Conservation (phyloP, 30 jellyfish, hydroid and myxozoan species). For the Calvadosia cruxmelitensis region DNA sequence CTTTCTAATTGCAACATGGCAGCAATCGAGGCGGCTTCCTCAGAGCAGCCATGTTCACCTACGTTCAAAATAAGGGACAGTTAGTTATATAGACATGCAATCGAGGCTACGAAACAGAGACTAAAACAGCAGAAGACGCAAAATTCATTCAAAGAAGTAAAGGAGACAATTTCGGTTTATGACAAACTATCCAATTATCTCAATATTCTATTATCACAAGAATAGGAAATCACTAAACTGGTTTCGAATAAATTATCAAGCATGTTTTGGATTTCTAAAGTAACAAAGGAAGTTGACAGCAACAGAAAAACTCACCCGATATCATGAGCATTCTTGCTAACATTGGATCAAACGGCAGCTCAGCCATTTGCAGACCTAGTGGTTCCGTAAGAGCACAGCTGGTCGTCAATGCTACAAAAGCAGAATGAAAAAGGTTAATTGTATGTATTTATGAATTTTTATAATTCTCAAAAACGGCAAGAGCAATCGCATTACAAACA, state of each 20-base stretch:
- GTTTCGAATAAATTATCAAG: too few relatives aligned
- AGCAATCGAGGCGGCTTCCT: constrained; percentile 85
- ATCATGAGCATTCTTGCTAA: constrained; percentile 68
- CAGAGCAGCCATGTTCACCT: constrained; percentile 92
- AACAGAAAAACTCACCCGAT: too few relatives aligned
- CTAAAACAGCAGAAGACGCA: not conserved
- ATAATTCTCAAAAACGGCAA: too few relatives aligned
- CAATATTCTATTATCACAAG: not conserved
- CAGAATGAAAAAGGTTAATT: not conserved
- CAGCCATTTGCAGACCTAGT: constrained; percentile 95
- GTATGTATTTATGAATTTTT: too few relatives aligned
- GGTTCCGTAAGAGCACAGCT: constrained; percentile 71
- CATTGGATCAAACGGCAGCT: constrained; percentile 96
- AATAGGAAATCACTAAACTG: not conserved
- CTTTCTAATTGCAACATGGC: constrained; percentile 97
- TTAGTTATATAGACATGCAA: not conserved
- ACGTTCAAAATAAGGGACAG: not conserved
- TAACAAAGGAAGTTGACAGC: too few relatives aligned
- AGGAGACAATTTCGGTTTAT: too few relatives aligned
- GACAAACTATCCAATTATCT: too few relatives aligned
- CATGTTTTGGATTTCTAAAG: too few relatives aligned
- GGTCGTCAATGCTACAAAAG: constrained; percentile 51
- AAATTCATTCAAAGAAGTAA: too few relatives aligned
- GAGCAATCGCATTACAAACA: too few relatives aligned
- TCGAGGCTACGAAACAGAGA: not conserved